These are phyloP conservation scores for Callospermophilus lateralis DNA, from an alignment of 2,113 vertebrate species.

Conservation along the genomic window DNA sequence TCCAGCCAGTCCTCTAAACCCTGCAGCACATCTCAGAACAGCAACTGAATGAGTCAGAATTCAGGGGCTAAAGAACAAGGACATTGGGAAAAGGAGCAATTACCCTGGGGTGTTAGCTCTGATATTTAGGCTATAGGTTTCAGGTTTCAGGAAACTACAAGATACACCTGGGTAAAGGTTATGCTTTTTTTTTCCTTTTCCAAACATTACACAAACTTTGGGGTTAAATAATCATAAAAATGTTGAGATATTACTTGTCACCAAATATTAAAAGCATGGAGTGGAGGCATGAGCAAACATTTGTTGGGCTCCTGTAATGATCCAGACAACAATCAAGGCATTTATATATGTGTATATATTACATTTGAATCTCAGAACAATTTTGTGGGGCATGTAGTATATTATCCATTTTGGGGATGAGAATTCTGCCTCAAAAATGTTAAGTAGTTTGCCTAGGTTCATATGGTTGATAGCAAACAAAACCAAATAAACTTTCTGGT, in stretches of 20 bases:
- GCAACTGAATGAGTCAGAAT: slow-evolving; percentile 11
- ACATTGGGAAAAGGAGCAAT: neutral
- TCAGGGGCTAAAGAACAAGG: neutral
- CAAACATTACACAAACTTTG: neutral
- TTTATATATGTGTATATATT: neutral
- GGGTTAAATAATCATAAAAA: neutral
- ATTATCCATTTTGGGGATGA: neutral
- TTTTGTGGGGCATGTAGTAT: neutral
- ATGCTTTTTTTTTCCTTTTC: neutral
- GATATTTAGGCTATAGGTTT: neutral
- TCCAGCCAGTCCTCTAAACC: neutral
- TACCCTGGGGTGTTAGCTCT: neutral
- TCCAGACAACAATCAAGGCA: neutral
- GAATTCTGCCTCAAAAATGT: neutral
- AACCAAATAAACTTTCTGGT: neutral
- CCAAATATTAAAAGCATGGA: neutral
- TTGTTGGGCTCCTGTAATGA: neutral
- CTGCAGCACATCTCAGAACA: neutral
- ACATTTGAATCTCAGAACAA: neutral
- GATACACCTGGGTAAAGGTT: neutral
- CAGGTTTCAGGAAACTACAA: neutral
- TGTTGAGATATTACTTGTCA: neutral
- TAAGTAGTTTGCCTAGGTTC: neutral
- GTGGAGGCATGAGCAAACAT: neutral
- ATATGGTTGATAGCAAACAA: neutral